A percentile compares a stretch with the other conserved stretches of the same genome.
Conservation (phyloP, 1,140 invertebrate species). For the Macrosteles quadrilineatus region DNA sequence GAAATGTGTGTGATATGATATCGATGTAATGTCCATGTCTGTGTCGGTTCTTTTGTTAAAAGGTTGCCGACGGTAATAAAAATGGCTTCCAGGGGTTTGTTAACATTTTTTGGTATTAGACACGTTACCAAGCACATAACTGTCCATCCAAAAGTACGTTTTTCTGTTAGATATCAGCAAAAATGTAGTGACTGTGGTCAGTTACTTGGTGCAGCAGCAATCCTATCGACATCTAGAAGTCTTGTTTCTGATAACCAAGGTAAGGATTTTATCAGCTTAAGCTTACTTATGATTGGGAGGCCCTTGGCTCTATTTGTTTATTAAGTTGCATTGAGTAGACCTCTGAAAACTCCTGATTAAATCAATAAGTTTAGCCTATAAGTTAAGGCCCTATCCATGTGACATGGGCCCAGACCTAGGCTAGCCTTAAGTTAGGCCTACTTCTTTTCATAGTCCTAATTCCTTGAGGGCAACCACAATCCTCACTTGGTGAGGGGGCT, state of each 20-base stretch:
- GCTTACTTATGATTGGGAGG: not conserved
- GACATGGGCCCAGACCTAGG: no score
- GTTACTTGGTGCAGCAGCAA: not conserved
- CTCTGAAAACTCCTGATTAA: not conserved
- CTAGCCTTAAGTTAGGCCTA: no score
- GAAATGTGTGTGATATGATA: no score
- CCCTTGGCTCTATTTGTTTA: not conserved
- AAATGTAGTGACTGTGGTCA: conserved; percentile 12
- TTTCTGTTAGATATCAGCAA: not conserved
- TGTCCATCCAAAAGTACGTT: not conserved
- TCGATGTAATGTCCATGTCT: no score
- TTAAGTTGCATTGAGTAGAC: not conserved
- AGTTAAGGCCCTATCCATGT: no score
- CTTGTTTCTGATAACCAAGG: not conserved
- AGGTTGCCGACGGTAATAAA: no score
- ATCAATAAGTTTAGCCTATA: not conserved
- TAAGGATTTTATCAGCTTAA: not conserved
- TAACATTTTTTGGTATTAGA: conserved; percentile 1
- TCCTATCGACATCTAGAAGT: not conserved
- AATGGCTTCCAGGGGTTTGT: conserved; percentile 1
- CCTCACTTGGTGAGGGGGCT: no score
- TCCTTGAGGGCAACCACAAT: no score
- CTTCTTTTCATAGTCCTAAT: no score
- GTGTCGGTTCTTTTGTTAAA: no score
- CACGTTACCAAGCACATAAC: not conserved